Evolutionary conservation across 1,140 invertebrate species (phyloP), one percentile per base, ranked within the genome.

Genomic region (Nylanderia fulva): DNA sequence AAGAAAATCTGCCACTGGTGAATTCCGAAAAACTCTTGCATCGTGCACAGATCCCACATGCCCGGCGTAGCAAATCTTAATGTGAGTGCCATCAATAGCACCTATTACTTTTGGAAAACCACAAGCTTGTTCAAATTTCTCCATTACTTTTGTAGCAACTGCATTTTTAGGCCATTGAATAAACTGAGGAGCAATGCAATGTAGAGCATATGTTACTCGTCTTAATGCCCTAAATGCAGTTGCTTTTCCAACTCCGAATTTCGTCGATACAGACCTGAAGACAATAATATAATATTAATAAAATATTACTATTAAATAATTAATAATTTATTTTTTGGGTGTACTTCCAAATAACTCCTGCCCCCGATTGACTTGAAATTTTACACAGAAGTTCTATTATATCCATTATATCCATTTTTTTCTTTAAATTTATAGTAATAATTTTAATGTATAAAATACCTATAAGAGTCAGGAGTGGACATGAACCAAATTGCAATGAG

Each of bases 141-240:
- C 2, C 9, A 42, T 39, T 64, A 64, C 18, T 39, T 64, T 64
- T 64, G 2, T 64, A 6, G n/a, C 63, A 64, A 58, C 24, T 27
- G 21, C 6, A 39, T 15, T 13, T 66, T 45, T 68, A 8, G 39
- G 39, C 39, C 39, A 68, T 24, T 13, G 2, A 68, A 68, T 68
- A 24, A 68, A 68, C 2, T 24, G 64, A 68, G 39, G 39, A 24
- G 64, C 36, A 68, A 66, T 24, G 7, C 39, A 66, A 45, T 45
- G 64, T 13, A 68, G 39, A 68, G 64, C 64, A 68, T 68, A 68
- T 4, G 39, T 66, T 24, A 66, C 39, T 24, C 39, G 39, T 45
- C 39, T 21, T 24, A 68, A 68, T 45, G 21, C 39, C 24, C 39
- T 9, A 3, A 68, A 68, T 15, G 64, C 36, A 68, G 39, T 68